Evolutionary conservation across 2,888 invertebrate species (phyloP).

Genomic region (Dusona sp.): DNA sequence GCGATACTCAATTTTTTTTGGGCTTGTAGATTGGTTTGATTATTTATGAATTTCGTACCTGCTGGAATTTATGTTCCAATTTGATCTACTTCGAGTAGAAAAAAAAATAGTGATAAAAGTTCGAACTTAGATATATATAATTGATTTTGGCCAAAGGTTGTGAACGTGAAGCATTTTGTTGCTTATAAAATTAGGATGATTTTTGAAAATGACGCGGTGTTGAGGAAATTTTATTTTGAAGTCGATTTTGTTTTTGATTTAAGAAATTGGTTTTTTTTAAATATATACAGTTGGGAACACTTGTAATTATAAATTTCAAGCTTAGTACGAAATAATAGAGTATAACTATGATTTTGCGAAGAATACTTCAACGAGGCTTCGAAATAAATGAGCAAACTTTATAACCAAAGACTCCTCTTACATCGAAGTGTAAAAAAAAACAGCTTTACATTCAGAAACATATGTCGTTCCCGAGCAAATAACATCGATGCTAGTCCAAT

Average conservation of each 20-base stretch:
- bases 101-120: not conserved
- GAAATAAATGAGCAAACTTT: not conserved
- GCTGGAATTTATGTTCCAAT: too few relatives aligned
- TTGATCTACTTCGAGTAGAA: not conserved
- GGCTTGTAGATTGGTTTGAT: too few relatives aligned
- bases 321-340: not conserved
- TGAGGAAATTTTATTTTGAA: not conserved
- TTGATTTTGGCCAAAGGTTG: too few relatives aligned
- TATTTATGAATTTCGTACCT: too few relatives aligned
- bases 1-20: too few relatives aligned
- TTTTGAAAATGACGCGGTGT: too few relatives aligned
- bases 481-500: slow-evolving; percentile 79
- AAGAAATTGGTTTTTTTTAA: not conserved
- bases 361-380: not conserved
- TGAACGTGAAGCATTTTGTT: too few relatives aligned
- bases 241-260: not conserved
- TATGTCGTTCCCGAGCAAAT: slow-evolving; percentile 73
- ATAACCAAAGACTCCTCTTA: not conserved
- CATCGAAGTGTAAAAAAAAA: slow-evolving; percentile 26
- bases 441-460: not conserved
- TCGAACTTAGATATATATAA: not conserved
- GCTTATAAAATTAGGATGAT: too few relatives aligned
- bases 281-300: not conserved
- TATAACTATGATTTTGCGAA: not conserved
- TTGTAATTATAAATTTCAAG: not conserved